Percentiles rank a stretch among this genome's conserved stretches.
phyloP scores from a whole-genome alignment of 2,113 vertebrate species.

The Cathartes aura region DNA sequence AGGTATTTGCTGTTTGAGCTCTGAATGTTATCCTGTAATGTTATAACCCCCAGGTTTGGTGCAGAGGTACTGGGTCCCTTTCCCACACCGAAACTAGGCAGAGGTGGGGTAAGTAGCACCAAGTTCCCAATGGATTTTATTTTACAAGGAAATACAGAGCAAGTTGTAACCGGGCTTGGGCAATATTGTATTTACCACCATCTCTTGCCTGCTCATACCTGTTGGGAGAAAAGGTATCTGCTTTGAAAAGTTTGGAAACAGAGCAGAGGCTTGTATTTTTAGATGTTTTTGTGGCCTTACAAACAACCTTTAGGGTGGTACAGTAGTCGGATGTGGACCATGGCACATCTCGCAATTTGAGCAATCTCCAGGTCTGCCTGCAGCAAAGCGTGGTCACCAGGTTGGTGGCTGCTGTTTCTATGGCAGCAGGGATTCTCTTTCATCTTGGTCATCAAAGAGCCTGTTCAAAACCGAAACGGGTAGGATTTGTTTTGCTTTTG shows the following conservation, averaged over 20 bases:
- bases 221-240: accelerated
- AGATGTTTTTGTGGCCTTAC: accelerated
- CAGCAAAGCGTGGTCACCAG: background rate
- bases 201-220: background rate
- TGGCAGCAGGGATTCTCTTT: slow-evolving; percentile 32
- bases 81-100: background rate
- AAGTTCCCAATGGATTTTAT: accelerated
- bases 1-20: background rate
- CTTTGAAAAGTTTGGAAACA: background rate
- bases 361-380: background rate
- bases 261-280: accelerated
- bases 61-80: background rate
- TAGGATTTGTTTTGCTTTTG: background rate
- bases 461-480: accelerated
- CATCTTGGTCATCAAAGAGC: background rate
- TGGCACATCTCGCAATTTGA: accelerated
- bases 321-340: background rate
- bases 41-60: background rate
- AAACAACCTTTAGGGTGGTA: accelerated
- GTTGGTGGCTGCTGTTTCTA: slow-evolving; percentile 19
- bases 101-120: background rate
- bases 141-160: background rate
- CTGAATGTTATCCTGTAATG: background rate
- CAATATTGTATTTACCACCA: accelerated
- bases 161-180: accelerated